A percentile compares a stretch with the other conserved stretches of the same genome.
phyloP scores from a whole-genome alignment of 2,797 vertebrate genomes.

The Ptychadena robeensis region DNA sequence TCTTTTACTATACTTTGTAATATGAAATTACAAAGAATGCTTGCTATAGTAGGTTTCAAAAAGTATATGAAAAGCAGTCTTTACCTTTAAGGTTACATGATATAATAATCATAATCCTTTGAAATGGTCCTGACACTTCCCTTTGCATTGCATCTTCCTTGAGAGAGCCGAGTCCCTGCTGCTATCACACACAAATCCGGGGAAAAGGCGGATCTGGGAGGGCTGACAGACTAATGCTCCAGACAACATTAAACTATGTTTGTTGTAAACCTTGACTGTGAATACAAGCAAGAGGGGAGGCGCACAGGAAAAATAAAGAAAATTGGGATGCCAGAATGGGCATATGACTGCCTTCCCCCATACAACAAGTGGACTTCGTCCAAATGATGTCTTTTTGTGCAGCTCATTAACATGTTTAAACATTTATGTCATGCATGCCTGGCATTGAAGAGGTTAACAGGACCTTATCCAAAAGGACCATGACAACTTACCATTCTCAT shows the following conservation, averaged over 20 bases:
- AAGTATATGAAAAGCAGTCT: conserved; percentile 56
- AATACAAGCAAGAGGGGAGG: conserved; percentile 69
- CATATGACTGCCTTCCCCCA: conserved; percentile 70
- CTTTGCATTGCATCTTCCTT: conserved; percentile 67
- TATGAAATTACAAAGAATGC: background rate
- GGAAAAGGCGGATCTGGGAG: conserved; percentile 69
- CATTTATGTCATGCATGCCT: conserved; percentile 7
- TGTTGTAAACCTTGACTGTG: conserved; percentile 70
- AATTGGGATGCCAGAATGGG: conserved; percentile 63
- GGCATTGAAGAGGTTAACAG: conserved; percentile 33
- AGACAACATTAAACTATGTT: conserved; percentile 72
- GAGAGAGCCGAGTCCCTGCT: conserved; percentile 71
- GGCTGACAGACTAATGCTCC: conserved; percentile 72
- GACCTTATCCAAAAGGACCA: conserved; percentile 66
- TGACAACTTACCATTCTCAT: conserved; percentile 94
- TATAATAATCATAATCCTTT: conserved; percentile 71
- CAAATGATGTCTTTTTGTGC: conserved; percentile 20
- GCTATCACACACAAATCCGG: conserved; percentile 72
- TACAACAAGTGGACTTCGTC: conserved; percentile 66
- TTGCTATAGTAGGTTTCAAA: background rate
- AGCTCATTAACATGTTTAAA: conserved; percentile 46
- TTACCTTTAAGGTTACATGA: conserved; percentile 73
- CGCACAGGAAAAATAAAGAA: conserved; percentile 67
- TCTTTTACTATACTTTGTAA: no score
- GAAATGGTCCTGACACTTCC: conserved; percentile 67